Conservation (phyloP, 2,797 vertebrate species). For the Epinephelus malabaricus region DNA sequence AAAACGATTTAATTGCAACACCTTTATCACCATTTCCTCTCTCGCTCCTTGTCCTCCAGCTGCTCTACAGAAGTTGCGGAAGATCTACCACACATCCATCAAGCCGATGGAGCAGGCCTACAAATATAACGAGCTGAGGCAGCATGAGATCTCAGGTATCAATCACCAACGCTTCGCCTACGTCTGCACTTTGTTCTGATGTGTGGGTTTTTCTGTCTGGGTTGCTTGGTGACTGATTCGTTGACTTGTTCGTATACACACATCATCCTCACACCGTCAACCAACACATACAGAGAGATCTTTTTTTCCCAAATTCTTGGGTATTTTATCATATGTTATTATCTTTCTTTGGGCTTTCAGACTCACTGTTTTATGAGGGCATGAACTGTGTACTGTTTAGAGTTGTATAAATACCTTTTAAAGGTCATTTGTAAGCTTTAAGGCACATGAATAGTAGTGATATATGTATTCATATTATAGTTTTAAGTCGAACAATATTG, state of each 20-base stretch:
- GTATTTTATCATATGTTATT: not conserved
- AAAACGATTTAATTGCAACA: not conserved
- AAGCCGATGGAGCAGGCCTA: conserved; percentile 98
- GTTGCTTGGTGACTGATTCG: conserved; percentile 61
- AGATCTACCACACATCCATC: conserved; percentile 96
- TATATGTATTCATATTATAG: not conserved
- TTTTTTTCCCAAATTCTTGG: not conserved
- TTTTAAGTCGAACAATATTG: not conserved
- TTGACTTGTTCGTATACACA: conserved; percentile 47
- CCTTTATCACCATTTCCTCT: not conserved
- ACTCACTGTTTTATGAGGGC: not conserved
- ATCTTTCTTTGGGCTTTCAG: not conserved
- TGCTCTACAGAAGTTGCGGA: conserved; percentile 91
- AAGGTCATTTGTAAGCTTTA: not conserved
- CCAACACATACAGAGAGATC: not conserved
- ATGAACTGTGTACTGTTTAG: not conserved
- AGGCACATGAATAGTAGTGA: not conserved
- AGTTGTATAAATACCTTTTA: not conserved
- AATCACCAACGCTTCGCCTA: conserved; percentile 33
- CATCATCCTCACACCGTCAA: conserved; percentile 24
- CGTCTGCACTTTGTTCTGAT: conserved; percentile 38
- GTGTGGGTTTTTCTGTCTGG: conserved; percentile 61
- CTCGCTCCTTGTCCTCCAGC: conserved; percentile 74
- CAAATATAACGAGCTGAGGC: conserved; percentile 97
- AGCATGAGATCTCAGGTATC: conserved; percentile 98